Evolutionary conservation across 2,113 vertebrate species (phyloP), one percentile per base, ranked within the genome.

Genomic region (Synodontis membranacea): DNA sequence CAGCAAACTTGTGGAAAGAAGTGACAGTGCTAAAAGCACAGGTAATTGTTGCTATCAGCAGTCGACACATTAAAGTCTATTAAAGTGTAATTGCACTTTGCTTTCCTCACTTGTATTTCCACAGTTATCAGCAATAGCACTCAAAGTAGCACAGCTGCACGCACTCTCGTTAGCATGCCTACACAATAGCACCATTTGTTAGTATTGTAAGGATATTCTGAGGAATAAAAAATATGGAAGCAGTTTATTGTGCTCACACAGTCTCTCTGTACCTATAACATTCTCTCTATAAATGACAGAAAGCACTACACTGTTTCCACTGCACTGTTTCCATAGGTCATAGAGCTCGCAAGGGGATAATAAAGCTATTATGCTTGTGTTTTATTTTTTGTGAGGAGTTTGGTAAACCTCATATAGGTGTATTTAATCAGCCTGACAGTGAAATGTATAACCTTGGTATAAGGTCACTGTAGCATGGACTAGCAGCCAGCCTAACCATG

Each of bases 401-500:
- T 62, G 52, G 42, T 86, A 82, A 85, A 88, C 64, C 52, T 66
- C n/a, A 84, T 68, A 58, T 80, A 88, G 74, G 78, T 56, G 44
- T 81, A 76, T 80, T 86, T 88, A 89, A 88, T 86, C 80, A 17
- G 74, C 62, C 84, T 81, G 81, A 75, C 86, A 86, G 48, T 66
- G 76, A 79, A 75, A 81, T 62, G 79, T 66, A 58, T 83, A 87
- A 89, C 89, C 84, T 86, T 89, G 84, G 31, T 31, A 23, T 88
- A 72, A 88, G 75, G 86, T 84, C 66, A 72, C 48, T 86, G 84
- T 84, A 75, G 84, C 76, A 56, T 86, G 76, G 81, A 88, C 86
- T 84, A 89, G 76, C 85, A 89, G 81, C 31, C 76, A 88, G 83
- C 86, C 83, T 84, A 86, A 84, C 83, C 84, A 82, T 88, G 89